Conservation (phyloP, 2,888 invertebrate species). For the Cheilosia soror region DNA sequence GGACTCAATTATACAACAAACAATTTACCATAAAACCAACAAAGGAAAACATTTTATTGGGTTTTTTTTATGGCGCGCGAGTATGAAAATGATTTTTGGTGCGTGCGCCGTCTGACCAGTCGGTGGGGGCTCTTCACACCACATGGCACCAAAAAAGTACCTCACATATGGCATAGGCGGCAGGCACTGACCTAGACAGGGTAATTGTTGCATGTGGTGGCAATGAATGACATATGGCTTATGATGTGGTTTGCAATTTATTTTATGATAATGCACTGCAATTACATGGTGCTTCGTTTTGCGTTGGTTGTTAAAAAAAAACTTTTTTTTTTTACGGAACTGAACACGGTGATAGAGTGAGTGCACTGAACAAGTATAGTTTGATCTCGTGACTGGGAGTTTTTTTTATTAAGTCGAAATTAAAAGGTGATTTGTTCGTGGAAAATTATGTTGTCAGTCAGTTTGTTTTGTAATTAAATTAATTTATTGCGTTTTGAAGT, state of each 20-base stretch:
- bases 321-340: constrained; percentile 4
- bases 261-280: constrained; percentile 40
- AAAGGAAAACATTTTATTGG: constrained; percentile 34
- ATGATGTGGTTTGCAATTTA: constrained; percentile 57
- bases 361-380: not conserved
- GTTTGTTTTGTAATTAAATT: not conserved
- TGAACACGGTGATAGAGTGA: not conserved
- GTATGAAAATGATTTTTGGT: constrained; percentile 58
- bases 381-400: constrained; percentile 21
- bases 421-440: not conserved
- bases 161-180: constrained; percentile 16
- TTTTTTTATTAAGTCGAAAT: not conserved
- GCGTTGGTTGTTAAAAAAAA: not conserved
- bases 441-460: not conserved
- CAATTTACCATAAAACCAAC: constrained; percentile 48
- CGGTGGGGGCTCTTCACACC: constrained; percentile 24
- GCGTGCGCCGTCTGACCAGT: constrained; percentile 57
- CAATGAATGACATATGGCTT: constrained; percentile 66
- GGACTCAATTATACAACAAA: constrained; percentile 46
- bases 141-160: constrained; percentile 14
- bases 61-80: constrained; percentile 42
- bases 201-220: constrained; percentile 65
- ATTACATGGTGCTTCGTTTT: not conserved
- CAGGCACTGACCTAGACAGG: constrained; percentile 67
- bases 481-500: too few species aligned